Conservation (phyloP, 2,888 invertebrate species). For the Serrognathus titanus region DNA sequence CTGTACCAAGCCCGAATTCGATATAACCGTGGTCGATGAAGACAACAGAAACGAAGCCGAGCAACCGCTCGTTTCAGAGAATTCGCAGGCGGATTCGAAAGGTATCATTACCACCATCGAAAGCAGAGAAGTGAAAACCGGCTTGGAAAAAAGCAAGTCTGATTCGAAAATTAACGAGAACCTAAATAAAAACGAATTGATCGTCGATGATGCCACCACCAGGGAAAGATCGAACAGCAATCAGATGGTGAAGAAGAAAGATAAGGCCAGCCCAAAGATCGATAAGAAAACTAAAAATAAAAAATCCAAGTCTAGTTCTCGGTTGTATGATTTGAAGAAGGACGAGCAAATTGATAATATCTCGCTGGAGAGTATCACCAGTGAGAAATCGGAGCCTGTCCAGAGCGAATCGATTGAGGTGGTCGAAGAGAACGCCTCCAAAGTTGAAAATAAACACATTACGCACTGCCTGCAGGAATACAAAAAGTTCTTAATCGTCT, state of each 20-base stretch:
- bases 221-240: conserved; percentile 48
- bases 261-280: conserved; percentile 52
- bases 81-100: not conserved
- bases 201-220: conserved; percentile 36
- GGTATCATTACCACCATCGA: not conserved
- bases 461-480: conserved; percentile 44
- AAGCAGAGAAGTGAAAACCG: conserved; percentile 9
- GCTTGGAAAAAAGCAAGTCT: conserved; percentile 63
- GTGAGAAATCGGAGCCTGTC: conserved; percentile 10
- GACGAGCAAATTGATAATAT: conserved; percentile 42
- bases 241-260: conserved; percentile 44
- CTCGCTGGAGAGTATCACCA: conserved; percentile 13
- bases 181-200: conserved; percentile 46
- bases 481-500: conserved; percentile 43
- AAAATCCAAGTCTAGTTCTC: conserved; percentile 57
- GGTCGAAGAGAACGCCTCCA: conserved; percentile 24
- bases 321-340: conserved; percentile 54
- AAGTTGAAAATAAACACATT: conserved; percentile 46
- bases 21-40: conserved; percentile 22
- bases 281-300: conserved; percentile 59
- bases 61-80: not conserved
- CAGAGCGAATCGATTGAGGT: not conserved
- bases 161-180: conserved; percentile 61
- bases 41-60: not conserved
- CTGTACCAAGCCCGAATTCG: conserved; percentile 22